Evolutionary conservation across 2,113 vertebrate genomes (phyloP), one percentile per base, ranked within the genome.

Genomic region (Terrapene triunguis): DNA sequence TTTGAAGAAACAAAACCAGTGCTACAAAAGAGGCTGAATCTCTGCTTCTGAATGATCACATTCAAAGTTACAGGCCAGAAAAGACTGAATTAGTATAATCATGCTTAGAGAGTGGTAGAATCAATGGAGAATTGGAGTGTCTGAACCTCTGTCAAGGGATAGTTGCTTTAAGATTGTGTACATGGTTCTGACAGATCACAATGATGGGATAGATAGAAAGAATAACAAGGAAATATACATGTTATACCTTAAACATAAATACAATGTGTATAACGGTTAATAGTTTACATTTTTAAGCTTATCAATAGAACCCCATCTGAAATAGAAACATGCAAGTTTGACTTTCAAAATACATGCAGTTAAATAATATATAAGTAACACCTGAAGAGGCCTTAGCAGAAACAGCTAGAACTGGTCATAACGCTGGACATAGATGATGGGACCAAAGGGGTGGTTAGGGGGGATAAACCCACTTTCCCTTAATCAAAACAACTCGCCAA

Each of bases 1-100:
- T 95, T 90, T 94, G 74, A 91, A 90, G 85, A 88, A 92, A 94
- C 74, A 93, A 69, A 96, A 50, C 82, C 94, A 86, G 81, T 79
- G 65, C 53, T 94, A 57, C 16, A 2, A 54, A 78, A 92, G 50
- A 27, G 50, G 50, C 19, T 80, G 87, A 76, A 78, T 84, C 65
- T 69, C 32, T 3, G 32, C 21, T 94, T 14, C 16, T 27, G 24
- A 91, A 91, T 84, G 11, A 50, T 69, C 62, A n/a, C 13, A 78
- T 10, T 55, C 38, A 72, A 53, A n/a, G 22, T 51, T 87, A 16
- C 35, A 88, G 57, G 32, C 13, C 35, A 85, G 54, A 88, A 85
- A 94, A 82, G 17, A 38, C 14, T 89, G 79, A 65, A n/a, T 10
- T 47, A 76, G 22, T 76, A 44, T 42, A 47, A 44, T 16, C 19